Evolutionary conservation across 2,113 vertebrate species (phyloP), one percentile per base, ranked within the genome.

Genomic region (Caranx ignobilis): DNA sequence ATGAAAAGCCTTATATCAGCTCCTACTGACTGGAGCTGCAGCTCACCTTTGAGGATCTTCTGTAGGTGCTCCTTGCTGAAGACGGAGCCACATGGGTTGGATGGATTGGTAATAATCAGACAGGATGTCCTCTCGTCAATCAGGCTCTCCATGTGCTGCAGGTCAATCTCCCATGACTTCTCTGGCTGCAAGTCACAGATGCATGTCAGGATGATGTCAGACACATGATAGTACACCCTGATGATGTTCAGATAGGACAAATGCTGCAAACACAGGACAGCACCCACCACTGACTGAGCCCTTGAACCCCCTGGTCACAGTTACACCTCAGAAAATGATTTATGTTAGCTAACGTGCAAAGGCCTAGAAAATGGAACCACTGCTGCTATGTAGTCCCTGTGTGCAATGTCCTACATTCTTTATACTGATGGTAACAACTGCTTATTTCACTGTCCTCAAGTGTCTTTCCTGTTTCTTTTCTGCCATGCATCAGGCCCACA

Each of bases 81-180:
- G 66, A 99, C 96, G 0, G 98, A 99, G 16, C 98, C 98, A 52
- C 98, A 99, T 0, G 98, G 98, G 75, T 99, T 99, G 0, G 98
- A 99, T 0, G 98, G 98, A 64, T 99, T 99, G 87, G 98, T 99
- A 43, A 99, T 88, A 11, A 99, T 94, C 57, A 99, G 61, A 61
- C 98, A 99, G 67, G 96, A 95, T 1, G 98, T 99, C 89, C 95
- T 96, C 63, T 98, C 97, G 73, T 99, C 97, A 48, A 99, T 96
- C 89, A 99, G 89, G 35, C 96, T 96, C 87, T 99, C 98, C 94
- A 99, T 60, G 35, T 99, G 96, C 67, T 97, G 94, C 84, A 99
- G 83, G 89, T 99, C 98, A 50, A 95, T 94, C 95, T 99, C 96
- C 98, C 98, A 99, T 19, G 95, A 96, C 78, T 95, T 98, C 85